These are phyloP conservation scores for Scatophagus argus DNA, from an alignment of 2,113 vertebrate genomes.

Conservation along the genomic window DNA sequence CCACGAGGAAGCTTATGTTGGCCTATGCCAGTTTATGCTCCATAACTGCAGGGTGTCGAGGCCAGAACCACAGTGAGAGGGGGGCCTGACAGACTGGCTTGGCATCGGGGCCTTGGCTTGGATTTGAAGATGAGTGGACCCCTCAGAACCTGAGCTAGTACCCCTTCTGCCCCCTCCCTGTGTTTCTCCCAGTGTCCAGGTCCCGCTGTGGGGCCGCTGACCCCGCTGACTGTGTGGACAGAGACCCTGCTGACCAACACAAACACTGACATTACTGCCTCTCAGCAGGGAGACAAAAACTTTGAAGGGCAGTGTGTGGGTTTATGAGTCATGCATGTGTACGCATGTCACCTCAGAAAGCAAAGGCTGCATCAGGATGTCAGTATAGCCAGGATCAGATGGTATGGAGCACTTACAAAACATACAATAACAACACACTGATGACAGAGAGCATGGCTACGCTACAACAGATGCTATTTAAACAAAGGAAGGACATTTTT, in stretches of 20 bases:
- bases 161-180: constrained; percentile 23
- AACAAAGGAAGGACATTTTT: too few species aligned
- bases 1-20: constrained; percentile 76
- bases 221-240: constrained; percentile 73
- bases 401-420: too few species aligned
- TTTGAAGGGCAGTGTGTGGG: constrained; percentile 59
- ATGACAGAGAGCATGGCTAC: too few species aligned
- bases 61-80: constrained; percentile 56
- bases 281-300: constrained; percentile 57
- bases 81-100: constrained; percentile 68
- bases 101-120: constrained; percentile 67
- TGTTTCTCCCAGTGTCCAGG: constrained; percentile 62
- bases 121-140: constrained; percentile 65
- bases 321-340: constrained; percentile 32
- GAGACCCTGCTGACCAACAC: constrained; percentile 77
- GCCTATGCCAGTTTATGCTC: constrained; percentile 76
- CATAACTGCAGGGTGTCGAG: constrained; percentile 64
- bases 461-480: too few species aligned
- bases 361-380: constrained; percentile 22
- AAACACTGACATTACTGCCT: constrained; percentile 69
- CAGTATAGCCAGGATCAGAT: constrained; percentile 4
- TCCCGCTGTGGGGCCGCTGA: constrained; percentile 72
- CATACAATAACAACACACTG: too few species aligned
- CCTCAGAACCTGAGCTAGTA: constrained; percentile 54
- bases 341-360: constrained; percentile 8